phyloP scores from a whole-genome alignment of 1,140 invertebrate genomes.

The Sycobia sp. region DNA sequence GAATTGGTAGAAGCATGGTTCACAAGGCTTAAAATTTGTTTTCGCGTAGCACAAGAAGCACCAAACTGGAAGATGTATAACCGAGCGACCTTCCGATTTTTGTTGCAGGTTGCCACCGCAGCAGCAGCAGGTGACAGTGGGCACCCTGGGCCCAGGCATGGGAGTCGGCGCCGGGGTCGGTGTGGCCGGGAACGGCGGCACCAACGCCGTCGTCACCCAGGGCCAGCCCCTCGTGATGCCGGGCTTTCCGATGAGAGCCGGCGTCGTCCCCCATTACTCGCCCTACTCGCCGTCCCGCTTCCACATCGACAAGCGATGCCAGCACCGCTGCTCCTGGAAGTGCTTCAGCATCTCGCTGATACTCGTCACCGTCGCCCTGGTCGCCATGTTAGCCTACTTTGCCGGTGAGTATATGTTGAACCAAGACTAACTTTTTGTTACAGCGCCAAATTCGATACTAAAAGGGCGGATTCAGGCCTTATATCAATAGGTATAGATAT shows the following conservation, averaged over 20 bases:
- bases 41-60: too few species aligned
- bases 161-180: conserved; percentile 45
- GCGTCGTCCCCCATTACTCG: conserved; percentile 77
- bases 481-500: too few species aligned
- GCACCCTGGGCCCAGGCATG: conserved; percentile 52
- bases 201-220: conserved; percentile 41
- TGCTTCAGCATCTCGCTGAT: conserved; percentile 91
- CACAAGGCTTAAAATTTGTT: too few species aligned
- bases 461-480: too few species aligned
- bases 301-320: conserved; percentile 90
- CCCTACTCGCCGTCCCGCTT: conserved; percentile 88
- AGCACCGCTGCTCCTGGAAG: conserved; percentile 93
- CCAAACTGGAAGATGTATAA: too few species aligned
- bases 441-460: too few species aligned
- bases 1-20: too few species aligned
- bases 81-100: too few species aligned
- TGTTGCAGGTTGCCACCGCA: conserved; percentile 58
- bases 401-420: conserved; percentile 87
- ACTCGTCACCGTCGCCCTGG: conserved; percentile 82
- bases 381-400: conserved; percentile 92
- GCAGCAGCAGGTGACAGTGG: conserved; percentile 59
- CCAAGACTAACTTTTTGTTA: too few species aligned
- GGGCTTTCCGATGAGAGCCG: conserved; percentile 75
- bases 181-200: conserved; percentile 53
- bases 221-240: conserved; percentile 72